These are phyloP conservation scores for Eilema griseolum DNA, from an alignment of 2,888 invertebrate species.

Conservation along the genomic window DNA sequence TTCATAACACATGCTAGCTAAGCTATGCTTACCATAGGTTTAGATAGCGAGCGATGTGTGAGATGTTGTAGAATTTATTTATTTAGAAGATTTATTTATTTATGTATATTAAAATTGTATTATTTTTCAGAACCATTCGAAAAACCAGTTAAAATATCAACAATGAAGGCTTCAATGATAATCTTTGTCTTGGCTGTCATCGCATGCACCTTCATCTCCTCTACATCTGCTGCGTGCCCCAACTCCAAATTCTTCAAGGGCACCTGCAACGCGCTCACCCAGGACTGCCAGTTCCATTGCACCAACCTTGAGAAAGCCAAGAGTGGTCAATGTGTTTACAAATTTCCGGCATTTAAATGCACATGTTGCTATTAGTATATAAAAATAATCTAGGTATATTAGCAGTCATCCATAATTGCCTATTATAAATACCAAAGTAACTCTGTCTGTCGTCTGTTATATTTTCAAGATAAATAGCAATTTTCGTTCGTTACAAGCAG, in stretches of 20 bases:
- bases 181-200: slow-evolving; percentile 12
- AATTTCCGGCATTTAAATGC: slow-evolving; percentile 15
- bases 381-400: not conserved
- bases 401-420: no score
- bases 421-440: no score
- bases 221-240: not conserved
- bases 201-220: slow-evolving; percentile 6
- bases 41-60: no score
- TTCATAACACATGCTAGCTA: no score
- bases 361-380: slow-evolving; percentile 6
- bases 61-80: no score
- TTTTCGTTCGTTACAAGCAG: no score
- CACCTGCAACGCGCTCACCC: slow-evolving; percentile 23
- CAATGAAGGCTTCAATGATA: slow-evolving; percentile 12
- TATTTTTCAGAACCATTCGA: not conserved
- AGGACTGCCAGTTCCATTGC: slow-evolving; percentile 27
- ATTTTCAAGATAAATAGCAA: no score
- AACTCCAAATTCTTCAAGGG: slow-evolving; percentile 19
- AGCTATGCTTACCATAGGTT: no score
- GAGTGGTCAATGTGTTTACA: slow-evolving; percentile 24
- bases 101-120: not conserved
- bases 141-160: not conserved
- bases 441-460: no score
- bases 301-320: slow-evolving; percentile 18
- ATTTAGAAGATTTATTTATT: no score